A percentile compares a stretch with the other conserved stretches of the same genome.
phyloP scores from a whole-genome alignment of 2,113 vertebrate species.

The Vulpes vulpes region DNA sequence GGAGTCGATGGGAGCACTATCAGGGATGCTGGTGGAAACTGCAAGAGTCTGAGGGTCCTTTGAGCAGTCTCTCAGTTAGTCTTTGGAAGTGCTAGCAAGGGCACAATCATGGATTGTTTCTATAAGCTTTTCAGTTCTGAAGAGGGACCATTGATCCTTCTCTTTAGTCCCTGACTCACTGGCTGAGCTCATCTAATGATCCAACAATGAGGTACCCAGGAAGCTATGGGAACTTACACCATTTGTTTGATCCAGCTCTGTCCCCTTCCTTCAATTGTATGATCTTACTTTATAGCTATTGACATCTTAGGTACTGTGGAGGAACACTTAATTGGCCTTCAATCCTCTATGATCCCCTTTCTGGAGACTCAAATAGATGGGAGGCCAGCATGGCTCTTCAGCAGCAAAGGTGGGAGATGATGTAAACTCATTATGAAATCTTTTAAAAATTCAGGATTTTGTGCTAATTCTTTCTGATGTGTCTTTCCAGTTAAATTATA shows the following conservation, averaged over 20 bases:
- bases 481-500: not conserved
- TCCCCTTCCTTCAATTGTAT: not conserved
- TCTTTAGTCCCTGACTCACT: not conserved
- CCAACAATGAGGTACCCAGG: not conserved
- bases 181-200: not conserved
- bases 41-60: not conserved
- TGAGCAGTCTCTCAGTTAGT: not conserved
- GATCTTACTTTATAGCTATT: not conserved
- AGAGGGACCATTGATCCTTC: not conserved
- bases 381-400: not conserved
- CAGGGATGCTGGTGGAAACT: not conserved
- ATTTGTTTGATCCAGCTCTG: not conserved
- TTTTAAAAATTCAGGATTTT: not conserved
- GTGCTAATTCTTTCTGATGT: not conserved
- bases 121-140: not conserved
- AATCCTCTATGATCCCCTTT: not conserved
- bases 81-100: not conserved
- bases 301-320: not conserved
- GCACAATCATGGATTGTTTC: not conserved
- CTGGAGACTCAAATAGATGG: not conserved
- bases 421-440: not conserved
- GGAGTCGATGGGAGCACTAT: not conserved
- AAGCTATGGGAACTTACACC: not conserved
- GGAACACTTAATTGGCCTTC: not conserved
- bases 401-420: not conserved